Conservation (phyloP, 2,888 invertebrate genomes). For the Platycheirus rosarum region DNA sequence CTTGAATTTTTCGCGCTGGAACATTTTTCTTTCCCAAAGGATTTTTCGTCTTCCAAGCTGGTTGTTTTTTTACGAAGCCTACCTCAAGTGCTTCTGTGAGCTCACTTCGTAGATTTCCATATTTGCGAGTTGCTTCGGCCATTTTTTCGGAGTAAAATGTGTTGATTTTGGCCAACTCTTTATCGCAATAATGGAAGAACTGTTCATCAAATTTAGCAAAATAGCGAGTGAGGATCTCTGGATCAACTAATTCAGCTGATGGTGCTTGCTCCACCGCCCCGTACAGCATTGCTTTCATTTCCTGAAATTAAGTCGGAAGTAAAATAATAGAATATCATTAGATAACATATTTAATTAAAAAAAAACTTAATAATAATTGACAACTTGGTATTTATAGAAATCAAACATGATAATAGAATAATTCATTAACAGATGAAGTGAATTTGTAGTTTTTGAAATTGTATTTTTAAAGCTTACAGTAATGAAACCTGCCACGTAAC, state of each 20-base stretch:
- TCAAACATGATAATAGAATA: no score
- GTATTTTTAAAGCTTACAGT: no score
- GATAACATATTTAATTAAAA: no score
- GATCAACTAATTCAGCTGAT: slow-evolving; percentile 88
- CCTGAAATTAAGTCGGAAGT: slow-evolving; percentile 83
- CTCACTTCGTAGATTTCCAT: slow-evolving; percentile 89
- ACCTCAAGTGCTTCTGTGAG: slow-evolving; percentile 84
- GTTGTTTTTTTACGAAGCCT: slow-evolving; percentile 81
- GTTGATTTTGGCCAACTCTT: slow-evolving; percentile 93
- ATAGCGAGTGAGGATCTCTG: slow-evolving; percentile 87
- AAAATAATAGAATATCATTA: no score
- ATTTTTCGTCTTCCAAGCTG: slow-evolving; percentile 81
- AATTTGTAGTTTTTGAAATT: no score
- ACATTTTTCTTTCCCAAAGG: slow-evolving; percentile 82
- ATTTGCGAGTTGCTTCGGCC: slow-evolving; percentile 93
- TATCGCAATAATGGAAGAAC: slow-evolving; percentile 93
- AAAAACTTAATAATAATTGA: no score
- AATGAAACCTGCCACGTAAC: no score
- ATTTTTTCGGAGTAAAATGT: slow-evolving; percentile 95
- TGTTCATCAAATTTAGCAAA: slow-evolving; percentile 92
- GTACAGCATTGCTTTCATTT: slow-evolving; percentile 93
- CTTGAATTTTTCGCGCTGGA: slow-evolving; percentile 88
- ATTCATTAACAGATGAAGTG: no score
- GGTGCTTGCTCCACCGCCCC: slow-evolving; percentile 90
- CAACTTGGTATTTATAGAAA: no score